These are phyloP conservation scores for Bos javanicus DNA, from an alignment of 2,113 vertebrate genomes.

Conservation along the genomic window DNA sequence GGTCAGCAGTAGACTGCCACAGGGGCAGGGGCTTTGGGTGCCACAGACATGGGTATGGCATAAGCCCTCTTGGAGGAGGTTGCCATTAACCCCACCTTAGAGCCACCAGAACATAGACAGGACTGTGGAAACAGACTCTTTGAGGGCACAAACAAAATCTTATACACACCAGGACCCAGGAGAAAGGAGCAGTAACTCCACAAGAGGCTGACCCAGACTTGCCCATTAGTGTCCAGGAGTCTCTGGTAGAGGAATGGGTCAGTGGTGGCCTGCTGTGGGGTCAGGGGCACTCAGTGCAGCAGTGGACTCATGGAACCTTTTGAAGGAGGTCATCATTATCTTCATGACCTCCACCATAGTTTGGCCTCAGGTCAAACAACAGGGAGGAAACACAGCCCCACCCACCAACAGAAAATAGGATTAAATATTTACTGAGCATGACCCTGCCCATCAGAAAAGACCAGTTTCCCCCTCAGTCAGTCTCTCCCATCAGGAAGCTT, in stretches of 20 bases:
- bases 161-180: neutral
- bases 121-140: neutral
- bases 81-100: neutral
- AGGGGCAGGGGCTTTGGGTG: neutral
- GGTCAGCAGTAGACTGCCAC: neutral
- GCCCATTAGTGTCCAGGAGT: neutral
- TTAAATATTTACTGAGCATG: neutral
- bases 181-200: neutral
- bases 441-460: neutral
- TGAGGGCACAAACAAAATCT: neutral
- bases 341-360: neutral
- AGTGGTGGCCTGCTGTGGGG: neutral
- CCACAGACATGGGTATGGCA: neutral
- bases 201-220: neutral
- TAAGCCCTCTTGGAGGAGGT: neutral
- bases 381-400: rapidly evolving
- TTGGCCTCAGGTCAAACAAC: neutral
- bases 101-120: neutral
- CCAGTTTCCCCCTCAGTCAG: neutral
- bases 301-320: neutral
- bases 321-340: neutral
- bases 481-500: neutral
- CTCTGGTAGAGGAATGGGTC: neutral
- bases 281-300: rapidly evolving
- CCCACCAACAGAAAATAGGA: neutral